These are phyloP conservation scores for Elysia crispata DNA, from an alignment of 2,888 invertebrate species.

Conservation along the genomic window DNA sequence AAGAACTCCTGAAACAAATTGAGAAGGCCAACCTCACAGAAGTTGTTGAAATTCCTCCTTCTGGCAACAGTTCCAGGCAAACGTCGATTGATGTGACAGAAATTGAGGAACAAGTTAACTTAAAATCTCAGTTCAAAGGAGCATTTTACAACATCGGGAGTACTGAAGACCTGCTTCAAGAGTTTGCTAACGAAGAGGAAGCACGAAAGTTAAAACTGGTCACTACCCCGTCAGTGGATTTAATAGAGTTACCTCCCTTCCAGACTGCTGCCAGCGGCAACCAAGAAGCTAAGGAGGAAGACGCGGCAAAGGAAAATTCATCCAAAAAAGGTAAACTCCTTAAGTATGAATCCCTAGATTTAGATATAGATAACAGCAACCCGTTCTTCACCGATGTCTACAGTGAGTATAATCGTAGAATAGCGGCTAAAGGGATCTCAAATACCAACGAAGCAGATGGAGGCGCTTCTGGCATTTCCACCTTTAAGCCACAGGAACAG, in stretches of 20 bases:
- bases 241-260: neutral
- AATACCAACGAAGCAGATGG: neutral
- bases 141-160: slow-evolving; percentile 47
- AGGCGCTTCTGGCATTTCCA: too few species aligned
- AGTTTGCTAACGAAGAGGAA: slow-evolving; percentile 31
- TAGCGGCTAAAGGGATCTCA: neutral
- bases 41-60: neutral
- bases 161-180: slow-evolving; percentile 43
- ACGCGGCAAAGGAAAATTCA: neutral
- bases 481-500: too few species aligned
- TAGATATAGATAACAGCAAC: slow-evolving; percentile 43
- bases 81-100: slow-evolving; percentile 6
- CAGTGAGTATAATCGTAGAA: slow-evolving; percentile 36
- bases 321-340: slow-evolving; percentile 41
- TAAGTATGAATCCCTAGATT: slow-evolving; percentile 46
- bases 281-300: too few species aligned
- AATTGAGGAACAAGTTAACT: slow-evolving; percentile 36
- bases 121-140: slow-evolving; percentile 41
- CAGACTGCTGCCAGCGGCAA: neutral
- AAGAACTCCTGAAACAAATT: slow-evolving; percentile 5
- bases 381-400: slow-evolving; percentile 44
- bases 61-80: too few species aligned
- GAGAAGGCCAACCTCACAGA: neutral
- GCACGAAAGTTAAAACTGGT: neutral
- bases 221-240: neutral